Percentiles rank a stretch among this genome's conserved stretches.
These are phyloP conservation scores for Panthera leo DNA, from an alignment of 2,113 vertebrate genomes.

Conservation along the genomic window DNA sequence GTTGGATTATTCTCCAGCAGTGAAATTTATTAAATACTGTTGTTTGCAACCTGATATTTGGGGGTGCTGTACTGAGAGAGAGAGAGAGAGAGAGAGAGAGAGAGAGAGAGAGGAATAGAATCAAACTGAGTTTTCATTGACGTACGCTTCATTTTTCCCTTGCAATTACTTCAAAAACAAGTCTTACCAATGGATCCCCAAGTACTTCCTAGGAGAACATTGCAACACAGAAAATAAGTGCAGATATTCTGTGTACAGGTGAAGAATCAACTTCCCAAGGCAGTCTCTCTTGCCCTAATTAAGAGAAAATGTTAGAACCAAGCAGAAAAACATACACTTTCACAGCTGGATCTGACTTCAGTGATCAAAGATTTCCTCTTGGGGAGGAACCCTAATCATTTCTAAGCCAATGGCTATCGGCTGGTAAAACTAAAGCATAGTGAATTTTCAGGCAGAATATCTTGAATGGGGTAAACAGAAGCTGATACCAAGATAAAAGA, in stretches of 20 bases:
- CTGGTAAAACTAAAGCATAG: constrained; percentile 10
- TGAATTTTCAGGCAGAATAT: neutral
- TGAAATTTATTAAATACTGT: constrained; percentile 31
- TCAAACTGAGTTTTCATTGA: constrained; percentile 50
- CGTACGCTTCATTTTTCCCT: neutral
- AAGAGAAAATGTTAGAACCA: constrained; percentile 47
- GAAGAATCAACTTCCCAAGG: constrained; percentile 47
- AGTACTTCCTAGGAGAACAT: neutral
- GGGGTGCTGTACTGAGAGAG: neutral
- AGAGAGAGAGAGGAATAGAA: neutral
- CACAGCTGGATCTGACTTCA: neutral
- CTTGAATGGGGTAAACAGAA: neutral
- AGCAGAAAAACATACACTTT: constrained; percentile 39
- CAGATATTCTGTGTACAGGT: neutral
- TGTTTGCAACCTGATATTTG: neutral
- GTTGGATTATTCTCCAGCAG: neutral
- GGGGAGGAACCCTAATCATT: constrained; percentile 47
- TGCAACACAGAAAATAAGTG: neutral
- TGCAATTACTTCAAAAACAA: constrained; percentile 47
- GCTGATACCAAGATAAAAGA: neutral
- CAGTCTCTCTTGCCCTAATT: constrained; percentile 55
- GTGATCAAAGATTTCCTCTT: constrained; percentile 54
- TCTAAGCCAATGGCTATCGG: constrained; percentile 37
- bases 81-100: neutral
- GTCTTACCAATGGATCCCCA: neutral